Evolutionary conservation across 1,140 invertebrate genomes (phyloP).

Genomic region (Rhagoletis pomonella): DNA sequence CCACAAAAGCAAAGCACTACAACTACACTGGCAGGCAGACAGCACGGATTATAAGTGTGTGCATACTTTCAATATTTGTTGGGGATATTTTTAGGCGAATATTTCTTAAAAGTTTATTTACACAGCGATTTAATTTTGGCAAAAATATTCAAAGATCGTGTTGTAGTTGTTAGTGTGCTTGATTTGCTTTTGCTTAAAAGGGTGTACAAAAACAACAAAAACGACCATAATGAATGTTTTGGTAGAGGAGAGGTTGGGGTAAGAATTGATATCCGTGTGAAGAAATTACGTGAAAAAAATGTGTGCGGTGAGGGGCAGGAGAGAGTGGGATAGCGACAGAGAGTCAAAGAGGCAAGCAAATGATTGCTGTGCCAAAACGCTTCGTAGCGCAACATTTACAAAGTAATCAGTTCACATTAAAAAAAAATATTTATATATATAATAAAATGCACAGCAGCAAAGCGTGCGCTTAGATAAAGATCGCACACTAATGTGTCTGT

Average conservation of each 20-base stretch:
- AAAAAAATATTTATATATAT: not conserved
- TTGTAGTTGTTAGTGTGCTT: not conserved
- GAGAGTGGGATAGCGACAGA: too few relatives aligned
- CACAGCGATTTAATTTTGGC: slow-evolving; percentile 34
- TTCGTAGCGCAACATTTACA: not conserved
- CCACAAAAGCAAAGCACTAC: not conserved
- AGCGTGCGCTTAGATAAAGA: not conserved
- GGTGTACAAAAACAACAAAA: not conserved
- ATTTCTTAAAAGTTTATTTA: slow-evolving; percentile 5
- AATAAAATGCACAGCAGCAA: not conserved
- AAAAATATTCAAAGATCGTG: slow-evolving; percentile 31
- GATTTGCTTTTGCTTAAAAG: not conserved
- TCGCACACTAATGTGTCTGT: too few relatives aligned
- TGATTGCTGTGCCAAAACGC: too few relatives aligned
- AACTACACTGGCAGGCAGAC: not conserved
- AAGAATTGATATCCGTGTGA: not conserved
- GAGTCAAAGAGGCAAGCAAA: too few relatives aligned
- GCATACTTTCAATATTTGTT: not conserved
- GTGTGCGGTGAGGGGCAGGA: not conserved
- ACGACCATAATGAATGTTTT: not conserved
- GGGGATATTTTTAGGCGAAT: not conserved
- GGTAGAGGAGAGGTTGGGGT: not conserved
- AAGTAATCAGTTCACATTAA: not conserved
- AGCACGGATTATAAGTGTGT: not conserved
- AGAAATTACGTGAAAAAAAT: not conserved